These are phyloP conservation scores for Ctena decussata DNA, from an alignment of 2,888 invertebrate species.

Conservation along the genomic window DNA sequence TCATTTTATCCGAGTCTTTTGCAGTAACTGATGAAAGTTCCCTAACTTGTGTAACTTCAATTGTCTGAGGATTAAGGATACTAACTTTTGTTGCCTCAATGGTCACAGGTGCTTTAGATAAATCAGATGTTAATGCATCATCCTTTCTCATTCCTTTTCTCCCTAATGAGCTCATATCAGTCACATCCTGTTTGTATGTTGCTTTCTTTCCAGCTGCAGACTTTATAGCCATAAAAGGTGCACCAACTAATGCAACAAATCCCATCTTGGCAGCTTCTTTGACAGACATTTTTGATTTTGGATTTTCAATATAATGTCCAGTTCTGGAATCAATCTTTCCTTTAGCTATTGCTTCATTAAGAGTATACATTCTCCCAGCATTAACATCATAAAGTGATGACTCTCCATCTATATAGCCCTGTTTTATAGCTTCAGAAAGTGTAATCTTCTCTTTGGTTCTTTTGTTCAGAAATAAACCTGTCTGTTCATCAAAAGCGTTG, in stretches of 20 bases:
- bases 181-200: constrained; percentile 21
- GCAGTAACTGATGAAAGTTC: constrained; percentile 66
- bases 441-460: constrained; percentile 93
- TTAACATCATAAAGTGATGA: constrained; percentile 79
- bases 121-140: not conserved
- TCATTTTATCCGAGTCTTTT: constrained; percentile 73
- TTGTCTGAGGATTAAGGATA: constrained; percentile 60
- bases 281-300: constrained; percentile 91
- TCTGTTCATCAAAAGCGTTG: constrained; percentile 93
- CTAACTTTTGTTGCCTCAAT: constrained; percentile 66
- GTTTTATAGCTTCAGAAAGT: constrained; percentile 79
- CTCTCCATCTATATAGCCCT: constrained; percentile 75
- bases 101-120: constrained; percentile 42
- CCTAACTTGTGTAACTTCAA: constrained; percentile 77
- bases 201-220: constrained; percentile 18
- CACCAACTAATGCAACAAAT: constrained; percentile 94
- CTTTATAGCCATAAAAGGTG: constrained; percentile 85
- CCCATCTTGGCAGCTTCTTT: constrained; percentile 90
- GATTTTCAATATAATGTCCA: constrained; percentile 91
- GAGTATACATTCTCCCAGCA: constrained; percentile 91
- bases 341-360: constrained; percentile 88
- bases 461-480: constrained; percentile 94
- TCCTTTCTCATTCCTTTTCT: constrained; percentile 5
- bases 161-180: constrained; percentile 52
- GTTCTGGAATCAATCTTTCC: constrained; percentile 90